Percentiles rank a stretch among this genome's conserved stretches.
Conservation (phyloP, 2,888 invertebrate genomes). For the Drosophila mettleri region DNA sequence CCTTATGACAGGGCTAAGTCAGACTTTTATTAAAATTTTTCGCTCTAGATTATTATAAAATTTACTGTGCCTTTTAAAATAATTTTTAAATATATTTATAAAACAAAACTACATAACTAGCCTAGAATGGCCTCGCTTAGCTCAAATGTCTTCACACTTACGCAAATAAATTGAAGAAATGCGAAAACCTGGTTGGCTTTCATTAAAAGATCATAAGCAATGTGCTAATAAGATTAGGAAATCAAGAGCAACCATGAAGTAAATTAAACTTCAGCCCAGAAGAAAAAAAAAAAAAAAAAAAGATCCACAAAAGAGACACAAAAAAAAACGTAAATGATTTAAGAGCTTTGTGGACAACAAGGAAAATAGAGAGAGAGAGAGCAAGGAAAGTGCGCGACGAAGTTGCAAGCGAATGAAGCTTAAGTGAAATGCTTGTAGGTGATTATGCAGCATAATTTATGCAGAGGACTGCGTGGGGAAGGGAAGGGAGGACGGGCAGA, state of each 20-base stretch:
- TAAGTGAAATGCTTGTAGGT: conserved; percentile 71
- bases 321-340: conserved; percentile 65
- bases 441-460: conserved; percentile 78
- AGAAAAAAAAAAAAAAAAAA: conserved; percentile 3
- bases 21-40: no score
- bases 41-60: no score
- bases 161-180: neutral
- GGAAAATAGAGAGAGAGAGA: conserved; percentile 20
- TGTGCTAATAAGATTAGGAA: conserved; percentile 13
- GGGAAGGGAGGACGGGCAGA: conserved; percentile 15
- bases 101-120: no score
- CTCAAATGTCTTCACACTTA: neutral
- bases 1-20: no score
- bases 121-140: neutral
- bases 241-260: conserved; percentile 14
- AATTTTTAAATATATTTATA: no score
- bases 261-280: neutral
- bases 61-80: no score
- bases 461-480: conserved; percentile 41
- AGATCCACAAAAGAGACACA: neutral
- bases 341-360: conserved; percentile 64
- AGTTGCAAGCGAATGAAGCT: conserved; percentile 57
- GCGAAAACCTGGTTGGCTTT: neutral
- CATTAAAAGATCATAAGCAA: conserved; percentile 7
- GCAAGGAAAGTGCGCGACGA: conserved; percentile 22